These are phyloP conservation scores for Drosophila formosana DNA, from an alignment of 2,888 invertebrate genomes.

Conservation along the genomic window DNA sequence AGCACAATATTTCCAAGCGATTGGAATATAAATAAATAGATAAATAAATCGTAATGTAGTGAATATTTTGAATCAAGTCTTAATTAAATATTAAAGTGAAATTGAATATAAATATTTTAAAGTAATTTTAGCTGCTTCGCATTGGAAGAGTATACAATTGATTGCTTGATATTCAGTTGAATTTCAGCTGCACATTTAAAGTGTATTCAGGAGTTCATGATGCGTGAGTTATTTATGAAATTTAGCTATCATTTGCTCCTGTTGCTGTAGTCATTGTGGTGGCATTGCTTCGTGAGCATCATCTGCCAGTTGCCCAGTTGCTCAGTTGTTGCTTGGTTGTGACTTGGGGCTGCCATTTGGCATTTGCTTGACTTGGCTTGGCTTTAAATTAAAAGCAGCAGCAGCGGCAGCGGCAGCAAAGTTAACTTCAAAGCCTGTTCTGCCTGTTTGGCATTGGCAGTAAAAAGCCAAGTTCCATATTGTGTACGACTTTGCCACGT, in stretches of 20 bases:
- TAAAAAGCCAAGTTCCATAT: constrained; percentile 38
- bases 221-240: constrained; percentile 1
- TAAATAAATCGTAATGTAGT: too few relatives aligned
- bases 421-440: constrained; percentile 26
- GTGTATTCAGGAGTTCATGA: constrained; percentile 12
- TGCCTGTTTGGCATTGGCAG: not conserved
- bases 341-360: constrained; percentile 43
- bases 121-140: too few relatives aligned
- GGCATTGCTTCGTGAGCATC: constrained; percentile 25
- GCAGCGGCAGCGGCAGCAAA: not conserved
- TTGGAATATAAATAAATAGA: too few relatives aligned
- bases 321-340: constrained; percentile 38
- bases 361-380: constrained; percentile 31
- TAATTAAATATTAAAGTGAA: too few relatives aligned
- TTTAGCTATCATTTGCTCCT: constrained; percentile 5
- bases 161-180: not conserved
- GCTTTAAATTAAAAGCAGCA: constrained; percentile 40
- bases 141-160: not conserved
- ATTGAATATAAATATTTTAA: too few relatives aligned
- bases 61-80: too few relatives aligned
- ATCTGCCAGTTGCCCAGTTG: constrained; percentile 21
- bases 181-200: not conserved
- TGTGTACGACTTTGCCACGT: constrained; percentile 16
- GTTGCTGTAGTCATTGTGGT: constrained; percentile 4
- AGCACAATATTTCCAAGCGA: too few relatives aligned